Evolutionary conservation across 2,797 vertebrate species (phyloP).

Genomic region (Pteronotus mesoamericanus): DNA sequence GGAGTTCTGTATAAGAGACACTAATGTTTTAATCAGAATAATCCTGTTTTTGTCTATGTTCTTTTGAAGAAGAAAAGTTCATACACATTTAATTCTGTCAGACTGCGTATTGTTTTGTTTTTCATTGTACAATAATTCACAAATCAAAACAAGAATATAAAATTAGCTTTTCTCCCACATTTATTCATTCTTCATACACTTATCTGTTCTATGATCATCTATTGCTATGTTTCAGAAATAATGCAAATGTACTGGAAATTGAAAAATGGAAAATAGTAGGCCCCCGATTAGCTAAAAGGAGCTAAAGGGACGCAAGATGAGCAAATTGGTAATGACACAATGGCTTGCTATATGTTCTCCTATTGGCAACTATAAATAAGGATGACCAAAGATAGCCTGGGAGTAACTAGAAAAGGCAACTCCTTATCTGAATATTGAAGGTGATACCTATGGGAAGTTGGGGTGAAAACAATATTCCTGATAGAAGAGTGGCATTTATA

Average conservation of each 20-base stretch:
- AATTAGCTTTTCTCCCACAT: background rate
- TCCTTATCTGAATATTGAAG: background rate
- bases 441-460: background rate
- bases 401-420: background rate
- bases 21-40: conserved; percentile 33
- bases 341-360: background rate
- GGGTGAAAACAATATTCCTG: background rate
- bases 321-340: background rate
- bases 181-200: background rate
- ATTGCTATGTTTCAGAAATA: background rate
- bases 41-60: background rate
- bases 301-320: background rate
- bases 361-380: background rate
- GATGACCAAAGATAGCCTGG: background rate
- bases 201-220: background rate
- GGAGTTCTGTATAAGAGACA: background rate
- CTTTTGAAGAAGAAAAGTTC: background rate
- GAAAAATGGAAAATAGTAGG: background rate
- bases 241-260: background rate
- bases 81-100: background rate
- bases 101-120: background rate
- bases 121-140: background rate
- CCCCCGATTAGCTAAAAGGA: background rate
- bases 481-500: background rate
- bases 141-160: background rate